These are phyloP conservation scores for Cyphomyrmex costatus DNA, from an alignment of 1,140 invertebrate genomes.

Conservation along the genomic window DNA sequence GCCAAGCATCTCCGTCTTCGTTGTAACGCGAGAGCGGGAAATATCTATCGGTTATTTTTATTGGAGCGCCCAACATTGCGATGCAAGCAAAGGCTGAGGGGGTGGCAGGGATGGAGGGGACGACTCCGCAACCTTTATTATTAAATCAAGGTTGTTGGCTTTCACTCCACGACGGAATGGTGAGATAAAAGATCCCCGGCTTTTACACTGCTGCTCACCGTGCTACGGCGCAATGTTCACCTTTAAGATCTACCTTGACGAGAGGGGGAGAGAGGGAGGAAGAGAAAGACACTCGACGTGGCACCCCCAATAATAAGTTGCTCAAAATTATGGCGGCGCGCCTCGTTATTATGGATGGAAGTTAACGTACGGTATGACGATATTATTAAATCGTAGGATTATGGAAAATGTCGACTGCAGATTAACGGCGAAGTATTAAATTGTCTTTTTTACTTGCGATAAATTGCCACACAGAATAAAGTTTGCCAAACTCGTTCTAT, in stretches of 20 bases:
- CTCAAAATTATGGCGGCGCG: constrained; percentile 27
- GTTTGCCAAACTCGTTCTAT: neutral
- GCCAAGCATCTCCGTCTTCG: neutral
- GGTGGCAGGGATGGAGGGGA: neutral
- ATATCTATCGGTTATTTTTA: constrained; percentile 60
- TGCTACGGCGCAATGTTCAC: constrained; percentile 49
- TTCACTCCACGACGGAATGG: constrained; percentile 74
- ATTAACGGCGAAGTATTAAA: constrained; percentile 29
- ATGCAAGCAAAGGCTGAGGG: neutral
- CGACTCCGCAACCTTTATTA: constrained; percentile 78
- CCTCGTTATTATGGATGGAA: constrained; percentile 11
- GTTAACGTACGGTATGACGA: neutral
- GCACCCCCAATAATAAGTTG: constrained; percentile 36
- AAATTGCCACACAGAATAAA: neutral
- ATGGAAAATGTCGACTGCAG: neutral
- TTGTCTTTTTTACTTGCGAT: constrained; percentile 15
- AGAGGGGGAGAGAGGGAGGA: neutral
- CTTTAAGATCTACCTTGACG: constrained; percentile 49
- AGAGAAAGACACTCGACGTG: neutral
- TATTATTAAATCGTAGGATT: constrained; percentile 49
- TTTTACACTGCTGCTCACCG: constrained; percentile 55
- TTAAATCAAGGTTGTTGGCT: constrained; percentile 83
- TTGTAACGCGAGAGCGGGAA: constrained; percentile 19
- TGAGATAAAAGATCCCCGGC: constrained; percentile 63
- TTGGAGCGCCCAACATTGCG: constrained; percentile 1